A percentile compares a stretch with the other conserved stretches of the same genome.
Conservation (phyloP, 2,797 vertebrate genomes). For the Poeciliopsis infans region DNA sequence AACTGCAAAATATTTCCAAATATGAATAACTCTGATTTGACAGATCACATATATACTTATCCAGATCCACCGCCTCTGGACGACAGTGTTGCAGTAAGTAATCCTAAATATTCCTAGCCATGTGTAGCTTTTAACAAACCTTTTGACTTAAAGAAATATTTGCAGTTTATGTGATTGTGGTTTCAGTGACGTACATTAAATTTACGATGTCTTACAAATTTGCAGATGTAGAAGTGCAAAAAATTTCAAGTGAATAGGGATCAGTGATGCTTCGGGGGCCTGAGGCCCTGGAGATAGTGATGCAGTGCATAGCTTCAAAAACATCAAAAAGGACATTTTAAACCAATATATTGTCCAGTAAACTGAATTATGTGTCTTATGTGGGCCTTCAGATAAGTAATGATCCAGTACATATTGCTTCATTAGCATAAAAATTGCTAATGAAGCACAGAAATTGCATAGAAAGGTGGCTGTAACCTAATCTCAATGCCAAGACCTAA, state of each 20-base stretch:
- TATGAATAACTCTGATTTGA: constrained; percentile 11
- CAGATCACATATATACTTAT: not conserved
- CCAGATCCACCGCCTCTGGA: constrained; percentile 76
- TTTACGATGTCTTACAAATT: not conserved
- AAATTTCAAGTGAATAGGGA: not conserved
- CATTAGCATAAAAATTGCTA: not conserved
- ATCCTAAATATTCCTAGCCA: constrained; percentile 2
- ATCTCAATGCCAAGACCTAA: not conserved
- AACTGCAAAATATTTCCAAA: not conserved
- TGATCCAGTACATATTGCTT: not conserved
- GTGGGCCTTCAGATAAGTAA: not conserved
- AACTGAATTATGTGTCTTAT: not conserved
- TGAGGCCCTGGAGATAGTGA: not conserved
- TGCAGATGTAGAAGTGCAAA: not conserved
- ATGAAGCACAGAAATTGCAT: not conserved
- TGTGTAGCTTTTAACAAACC: not conserved
- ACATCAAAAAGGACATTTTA: not conserved
- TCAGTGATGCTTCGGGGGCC: not conserved
- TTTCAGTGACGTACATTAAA: not conserved
- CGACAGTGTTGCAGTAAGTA: constrained; percentile 94
- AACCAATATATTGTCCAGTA: not conserved
- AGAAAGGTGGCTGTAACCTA: no score
- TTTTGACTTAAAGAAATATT: not conserved
- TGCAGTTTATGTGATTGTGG: not conserved
- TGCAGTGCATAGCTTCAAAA: not conserved